Percentiles rank a stretch among this genome's conserved stretches.
Conservation (phyloP, 2,888 invertebrate genomes). For the Halictus quadricinctus region DNA sequence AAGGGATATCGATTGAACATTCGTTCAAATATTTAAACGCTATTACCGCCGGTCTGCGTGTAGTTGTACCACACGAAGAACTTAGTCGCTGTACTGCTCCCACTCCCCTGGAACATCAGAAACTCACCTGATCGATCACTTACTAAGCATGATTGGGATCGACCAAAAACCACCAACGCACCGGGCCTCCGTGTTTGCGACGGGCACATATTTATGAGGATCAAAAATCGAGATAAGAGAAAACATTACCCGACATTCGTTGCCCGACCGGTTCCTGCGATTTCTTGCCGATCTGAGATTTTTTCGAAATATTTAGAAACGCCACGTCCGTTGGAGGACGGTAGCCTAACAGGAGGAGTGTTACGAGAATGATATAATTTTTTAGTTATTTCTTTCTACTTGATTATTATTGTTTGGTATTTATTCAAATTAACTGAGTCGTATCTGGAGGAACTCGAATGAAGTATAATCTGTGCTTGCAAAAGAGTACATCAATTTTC, state of each 20-base stretch:
- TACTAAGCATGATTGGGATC: conserved; percentile 14
- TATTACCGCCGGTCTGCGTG: conserved; percentile 75
- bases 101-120: conserved; percentile 42
- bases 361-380: too few species aligned
- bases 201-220: not conserved
- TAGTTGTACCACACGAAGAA: conserved; percentile 67
- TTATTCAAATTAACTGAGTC: too few species aligned
- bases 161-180: not conserved
- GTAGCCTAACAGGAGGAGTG: not conserved
- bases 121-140: conserved; percentile 31
- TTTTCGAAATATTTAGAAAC: not conserved
- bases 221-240: not conserved
- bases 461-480: too few species aligned
- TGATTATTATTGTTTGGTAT: too few species aligned
- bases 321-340: not conserved
- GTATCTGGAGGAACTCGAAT: too few species aligned
- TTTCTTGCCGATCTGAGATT: not conserved
- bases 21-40: conserved; percentile 81
- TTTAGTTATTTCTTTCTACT: too few species aligned
- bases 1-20: conserved; percentile 80
- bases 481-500: too few species aligned
- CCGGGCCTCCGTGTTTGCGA: not conserved
- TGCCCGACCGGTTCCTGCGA: too few species aligned
- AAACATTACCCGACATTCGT: not conserved
- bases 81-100: conserved; percentile 40